Conservation (phyloP, 2,888 invertebrate species). For the Macrosoma leucophasiata region DNA sequence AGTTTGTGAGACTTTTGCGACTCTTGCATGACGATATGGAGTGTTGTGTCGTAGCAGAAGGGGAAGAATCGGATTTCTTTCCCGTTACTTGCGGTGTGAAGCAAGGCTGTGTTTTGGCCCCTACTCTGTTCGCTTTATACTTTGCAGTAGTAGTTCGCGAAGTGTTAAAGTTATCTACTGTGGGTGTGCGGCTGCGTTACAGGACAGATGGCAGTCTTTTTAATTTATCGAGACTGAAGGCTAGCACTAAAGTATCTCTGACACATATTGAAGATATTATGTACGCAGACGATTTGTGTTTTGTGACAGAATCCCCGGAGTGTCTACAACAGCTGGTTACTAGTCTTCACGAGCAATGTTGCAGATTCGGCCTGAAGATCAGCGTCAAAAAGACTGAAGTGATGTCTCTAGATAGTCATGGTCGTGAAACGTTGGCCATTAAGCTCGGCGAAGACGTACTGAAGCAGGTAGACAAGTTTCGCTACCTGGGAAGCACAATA, state of each 20-base stretch:
- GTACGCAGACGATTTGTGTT: conserved; percentile 17
- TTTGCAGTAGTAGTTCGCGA: conserved; percentile 5
- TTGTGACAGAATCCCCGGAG: conserved; percentile 12
- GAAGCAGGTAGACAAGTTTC: too few relatives aligned
- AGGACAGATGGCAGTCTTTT: conserved; percentile 7
- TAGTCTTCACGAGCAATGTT: conserved; percentile 2
- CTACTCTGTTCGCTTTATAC: conserved; percentile 4
- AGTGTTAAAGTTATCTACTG: not conserved
- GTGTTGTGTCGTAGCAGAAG: conserved; percentile 6
- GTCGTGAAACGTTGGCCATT: too few relatives aligned
- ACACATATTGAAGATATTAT: conserved; percentile 11
- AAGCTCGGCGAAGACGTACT: too few relatives aligned
- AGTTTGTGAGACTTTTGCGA: conserved; percentile 11
- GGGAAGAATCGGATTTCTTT: conserved; percentile 4
- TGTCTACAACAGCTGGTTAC: conserved; percentile 5
- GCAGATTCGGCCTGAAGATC: conserved; percentile 6
- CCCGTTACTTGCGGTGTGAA: conserved; percentile 8
- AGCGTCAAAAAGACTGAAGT: conserved; percentile 4
- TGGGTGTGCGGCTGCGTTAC: conserved; percentile 7
- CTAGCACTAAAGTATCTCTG: conserved; percentile 7
- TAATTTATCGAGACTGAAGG: conserved; percentile 5
- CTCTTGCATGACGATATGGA: conserved; percentile 14
- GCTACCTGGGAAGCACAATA: too few relatives aligned
- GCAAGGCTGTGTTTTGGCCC: conserved; percentile 3
- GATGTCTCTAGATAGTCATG: not conserved